Evolutionary conservation across 2,113 vertebrate species (phyloP).

Genomic region (Paramormyrops kingsleyae): DNA sequence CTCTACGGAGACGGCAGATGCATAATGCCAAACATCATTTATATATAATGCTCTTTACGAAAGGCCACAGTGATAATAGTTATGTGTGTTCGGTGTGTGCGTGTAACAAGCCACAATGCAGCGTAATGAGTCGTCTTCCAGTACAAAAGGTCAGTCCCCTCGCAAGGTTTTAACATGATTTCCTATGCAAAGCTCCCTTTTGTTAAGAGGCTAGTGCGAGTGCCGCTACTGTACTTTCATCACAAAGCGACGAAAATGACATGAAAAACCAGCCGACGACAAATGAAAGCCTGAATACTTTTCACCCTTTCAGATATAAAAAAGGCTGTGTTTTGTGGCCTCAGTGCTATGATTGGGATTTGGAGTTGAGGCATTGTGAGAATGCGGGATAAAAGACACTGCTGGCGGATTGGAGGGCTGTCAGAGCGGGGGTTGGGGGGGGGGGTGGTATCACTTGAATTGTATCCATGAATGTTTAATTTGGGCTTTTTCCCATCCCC

Average conservation of each 20-base stretch:
- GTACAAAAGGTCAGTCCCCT: neutral
- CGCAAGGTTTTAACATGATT: neutral
- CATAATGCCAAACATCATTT: neutral
- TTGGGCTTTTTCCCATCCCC: neutral
- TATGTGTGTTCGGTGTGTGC: slow-evolving; percentile 10
- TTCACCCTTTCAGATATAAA: neutral
- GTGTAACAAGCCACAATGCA: neutral
- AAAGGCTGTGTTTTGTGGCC: slow-evolving; percentile 1
- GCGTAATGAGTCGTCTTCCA: neutral
- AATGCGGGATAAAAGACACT: neutral
- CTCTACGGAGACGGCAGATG: neutral
- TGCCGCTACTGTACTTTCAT: neutral
- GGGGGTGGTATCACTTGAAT: slow-evolving; percentile 14
- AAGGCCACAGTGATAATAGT: neutral
- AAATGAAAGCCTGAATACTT: slow-evolving; percentile 4
- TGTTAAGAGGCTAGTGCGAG: neutral
- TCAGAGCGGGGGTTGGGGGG: neutral
- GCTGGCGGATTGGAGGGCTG: neutral
- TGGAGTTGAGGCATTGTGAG: neutral
- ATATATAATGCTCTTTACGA: neutral
- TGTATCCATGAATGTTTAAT: slow-evolving; percentile 24
- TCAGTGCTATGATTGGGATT: neutral
- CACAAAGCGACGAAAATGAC: neutral
- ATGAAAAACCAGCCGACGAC: neutral
- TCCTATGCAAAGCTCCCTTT: neutral